Percentiles rank a stretch among this genome's conserved stretches.
These are phyloP conservation scores for Polypedilum pembai DNA, from an alignment of 1,140 invertebrate species.

Conservation along the genomic window DNA sequence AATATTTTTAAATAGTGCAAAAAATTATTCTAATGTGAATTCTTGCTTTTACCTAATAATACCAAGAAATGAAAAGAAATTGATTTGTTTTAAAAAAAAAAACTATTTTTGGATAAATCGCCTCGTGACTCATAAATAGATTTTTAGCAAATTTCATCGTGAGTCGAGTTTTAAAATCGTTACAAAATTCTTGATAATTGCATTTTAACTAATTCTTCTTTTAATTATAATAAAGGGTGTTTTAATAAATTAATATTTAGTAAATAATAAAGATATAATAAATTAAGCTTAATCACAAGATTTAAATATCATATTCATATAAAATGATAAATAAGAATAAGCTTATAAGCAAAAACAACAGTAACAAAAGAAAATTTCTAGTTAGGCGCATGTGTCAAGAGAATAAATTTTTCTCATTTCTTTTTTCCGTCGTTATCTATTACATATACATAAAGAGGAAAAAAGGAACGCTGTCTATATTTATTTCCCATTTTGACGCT, in stretches of 20 bases:
- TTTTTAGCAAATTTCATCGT: conserved; percentile 52
- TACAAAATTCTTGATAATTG: no score
- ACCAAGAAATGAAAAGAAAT: background rate
- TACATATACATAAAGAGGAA: no score
- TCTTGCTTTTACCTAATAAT: no score
- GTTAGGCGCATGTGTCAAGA: conserved; percentile 4
- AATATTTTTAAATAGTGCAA: background rate
- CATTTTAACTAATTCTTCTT: no score
- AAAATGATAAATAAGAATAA: no score
- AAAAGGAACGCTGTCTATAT: background rate
- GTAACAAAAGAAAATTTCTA: background rate
- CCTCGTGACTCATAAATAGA: conserved; percentile 43
- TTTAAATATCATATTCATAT: no score
- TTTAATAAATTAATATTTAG: no score
- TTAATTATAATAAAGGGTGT: no score
- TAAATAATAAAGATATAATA: no score
- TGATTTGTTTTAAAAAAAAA: background rate
- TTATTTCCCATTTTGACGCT: conserved; percentile 12
- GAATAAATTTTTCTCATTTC: background rate
- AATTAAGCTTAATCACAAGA: no score
- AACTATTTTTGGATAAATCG: background rate
- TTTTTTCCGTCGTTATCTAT: background rate
- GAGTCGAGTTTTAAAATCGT: no score
- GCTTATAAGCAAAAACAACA: no score
- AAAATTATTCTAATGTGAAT: background rate